Conservation (phyloP, 2,888 invertebrate genomes). For the Chymomyza procnemis region DNA sequence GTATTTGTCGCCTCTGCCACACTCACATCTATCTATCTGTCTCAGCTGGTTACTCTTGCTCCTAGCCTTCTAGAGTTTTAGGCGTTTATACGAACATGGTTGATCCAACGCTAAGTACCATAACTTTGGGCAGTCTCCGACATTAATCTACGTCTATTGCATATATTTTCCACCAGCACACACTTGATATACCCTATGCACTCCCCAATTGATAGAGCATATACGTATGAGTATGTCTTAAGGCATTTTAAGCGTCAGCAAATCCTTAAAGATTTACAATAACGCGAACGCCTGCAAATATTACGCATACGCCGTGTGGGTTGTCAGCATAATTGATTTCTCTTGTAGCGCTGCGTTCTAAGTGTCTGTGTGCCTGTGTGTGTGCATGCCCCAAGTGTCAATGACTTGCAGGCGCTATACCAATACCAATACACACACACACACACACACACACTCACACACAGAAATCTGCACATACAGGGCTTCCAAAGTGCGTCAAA, state of each 20-base stretch:
- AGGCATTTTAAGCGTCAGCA: not conserved
- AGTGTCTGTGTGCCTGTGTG: not conserved
- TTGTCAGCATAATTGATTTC: conserved; percentile 1
- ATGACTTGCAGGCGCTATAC: not conserved
- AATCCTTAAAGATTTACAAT: not conserved
- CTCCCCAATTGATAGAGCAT: not conserved
- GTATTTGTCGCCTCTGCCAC: too few relatives aligned
- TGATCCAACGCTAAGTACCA: too few relatives aligned
- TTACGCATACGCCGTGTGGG: not conserved
- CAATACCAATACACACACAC: not conserved
- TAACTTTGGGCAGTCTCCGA: too few relatives aligned
- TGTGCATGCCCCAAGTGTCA: not conserved
- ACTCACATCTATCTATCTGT: too few relatives aligned
- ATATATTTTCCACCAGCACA: too few relatives aligned
- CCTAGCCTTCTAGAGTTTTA: too few relatives aligned
- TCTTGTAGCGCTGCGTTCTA: not conserved
- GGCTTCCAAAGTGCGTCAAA: not conserved
- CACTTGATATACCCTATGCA: too few relatives aligned
- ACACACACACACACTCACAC: not conserved
- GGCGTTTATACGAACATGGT: too few relatives aligned
- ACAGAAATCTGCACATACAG: not conserved
- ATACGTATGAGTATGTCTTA: not conserved
- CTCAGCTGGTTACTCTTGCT: too few relatives aligned
- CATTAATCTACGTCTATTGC: too few relatives aligned
- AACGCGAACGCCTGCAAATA: not conserved